A percentile compares a stretch with the other conserved stretches of the same genome.
Conservation (phyloP, 2,888 invertebrate species). For the Tortricodes alternella region DNA sequence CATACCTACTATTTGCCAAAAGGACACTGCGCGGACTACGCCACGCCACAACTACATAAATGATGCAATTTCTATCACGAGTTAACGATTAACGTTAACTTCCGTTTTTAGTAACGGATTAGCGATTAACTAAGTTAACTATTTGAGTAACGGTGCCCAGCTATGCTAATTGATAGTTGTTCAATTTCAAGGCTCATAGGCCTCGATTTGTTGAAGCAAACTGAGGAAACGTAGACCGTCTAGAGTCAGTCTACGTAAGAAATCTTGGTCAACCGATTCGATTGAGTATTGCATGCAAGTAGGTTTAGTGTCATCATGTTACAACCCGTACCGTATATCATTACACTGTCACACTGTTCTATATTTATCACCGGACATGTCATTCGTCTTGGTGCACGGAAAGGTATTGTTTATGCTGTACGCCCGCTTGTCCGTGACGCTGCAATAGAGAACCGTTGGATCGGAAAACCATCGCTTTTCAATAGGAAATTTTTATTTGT, state of each 20-base stretch:
- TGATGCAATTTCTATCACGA: too few species aligned
- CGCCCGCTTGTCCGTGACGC: slow-evolving; percentile 10
- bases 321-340: slow-evolving; percentile 15
- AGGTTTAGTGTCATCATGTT: background rate
- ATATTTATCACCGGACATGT: slow-evolving; percentile 23
- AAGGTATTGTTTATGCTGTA: slow-evolving; percentile 16
- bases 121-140: too few species aligned
- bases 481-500: slow-evolving; percentile 18
- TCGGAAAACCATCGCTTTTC: slow-evolving; percentile 27
- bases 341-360: slow-evolving; percentile 20
- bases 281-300: slow-evolving; percentile 15
- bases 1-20: too few species aligned
- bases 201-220: too few species aligned
- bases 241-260: background rate
- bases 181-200: too few species aligned
- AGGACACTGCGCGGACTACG: too few species aligned
- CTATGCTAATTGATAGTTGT: too few species aligned
- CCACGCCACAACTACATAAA: too few species aligned
- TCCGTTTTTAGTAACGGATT: too few species aligned
- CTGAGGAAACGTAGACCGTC: background rate
- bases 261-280: background rate
- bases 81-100: too few species aligned
- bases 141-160: too few species aligned
- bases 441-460: slow-evolving; percentile 15
- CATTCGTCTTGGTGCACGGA: slow-evolving; percentile 26